Evolutionary conservation across 2,797 vertebrate species (phyloP).

Genomic region (Erethizon dorsatum): DNA sequence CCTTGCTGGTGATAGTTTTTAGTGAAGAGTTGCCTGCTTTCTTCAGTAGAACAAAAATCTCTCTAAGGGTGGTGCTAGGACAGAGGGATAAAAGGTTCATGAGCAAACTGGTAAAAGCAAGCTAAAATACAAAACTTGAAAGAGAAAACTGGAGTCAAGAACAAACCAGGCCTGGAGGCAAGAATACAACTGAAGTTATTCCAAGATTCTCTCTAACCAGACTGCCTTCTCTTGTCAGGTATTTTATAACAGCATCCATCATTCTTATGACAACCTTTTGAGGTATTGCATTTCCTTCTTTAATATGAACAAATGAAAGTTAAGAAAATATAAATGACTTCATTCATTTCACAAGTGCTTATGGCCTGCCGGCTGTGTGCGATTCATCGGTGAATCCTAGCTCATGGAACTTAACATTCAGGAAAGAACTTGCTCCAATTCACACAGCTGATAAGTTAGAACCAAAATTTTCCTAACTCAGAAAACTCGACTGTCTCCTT

Average conservation of each 20-base stretch:
- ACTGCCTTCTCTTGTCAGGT: neutral
- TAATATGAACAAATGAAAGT: neutral
- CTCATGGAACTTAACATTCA: neutral
- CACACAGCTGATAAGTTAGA: conserved; percentile 40
- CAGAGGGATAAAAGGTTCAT: neutral
- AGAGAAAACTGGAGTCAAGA: neutral
- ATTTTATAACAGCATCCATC: neutral
- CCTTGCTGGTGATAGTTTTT: conserved; percentile 12
- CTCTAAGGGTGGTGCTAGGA: neutral
- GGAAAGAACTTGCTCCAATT: neutral
- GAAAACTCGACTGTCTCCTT: conserved; percentile 12
- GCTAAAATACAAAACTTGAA: conserved; percentile 42
- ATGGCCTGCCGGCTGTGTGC: neutral
- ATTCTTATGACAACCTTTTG: conserved; percentile 36
- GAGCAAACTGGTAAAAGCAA: conserved; percentile 54
- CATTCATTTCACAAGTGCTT: neutral
- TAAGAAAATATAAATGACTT: neutral
- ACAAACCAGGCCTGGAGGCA: neutral
- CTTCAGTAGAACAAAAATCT: conserved; percentile 31
- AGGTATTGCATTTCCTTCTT: conserved; percentile 39
- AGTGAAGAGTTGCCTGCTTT: neutral
- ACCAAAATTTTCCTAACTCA: conserved; percentile 22
- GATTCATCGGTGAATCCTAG: neutral
- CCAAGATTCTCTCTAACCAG: neutral
- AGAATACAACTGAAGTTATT: conserved; percentile 27